Base-by-base conservation (phyloP, 2,797 vertebrate species). In the Brachyrhaphis roseni region DNA sequence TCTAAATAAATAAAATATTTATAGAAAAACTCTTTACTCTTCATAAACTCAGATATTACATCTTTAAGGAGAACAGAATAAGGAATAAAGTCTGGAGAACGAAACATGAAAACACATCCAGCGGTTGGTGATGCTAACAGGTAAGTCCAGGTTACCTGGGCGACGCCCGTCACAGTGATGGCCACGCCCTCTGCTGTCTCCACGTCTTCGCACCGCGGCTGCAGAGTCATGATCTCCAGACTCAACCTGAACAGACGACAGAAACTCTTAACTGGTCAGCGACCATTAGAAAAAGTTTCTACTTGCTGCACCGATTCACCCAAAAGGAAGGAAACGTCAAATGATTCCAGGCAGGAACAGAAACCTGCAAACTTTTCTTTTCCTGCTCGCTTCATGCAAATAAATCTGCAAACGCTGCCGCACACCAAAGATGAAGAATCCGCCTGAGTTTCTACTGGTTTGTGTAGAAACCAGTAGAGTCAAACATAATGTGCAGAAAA, bases 161-260 rank as follows among this genome's bases (percentile, higher is more conserved):
- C 98, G 93, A 98, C 98, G 87, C 98, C 98, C 43, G 98, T 99
- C 94, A 99, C 98, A 90, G 98, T 99, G 96, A 99, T 97, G 95
- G 98, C 98, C 82, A 99, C 98, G 79, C 98, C 98, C 94, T 99
- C 98, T 80, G 98, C 97, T 45, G 97, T 98, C 96, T 99, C 98
- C 96, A 99, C 97, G 84, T 98, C 97, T 95, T 99, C 98, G 94
- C 98, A 99, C 82, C 96, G 96, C 77, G 98, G 98, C 95, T 98
- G 97, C 93, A 99, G 96, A 88, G 98, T 99, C 98, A 99, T 98
- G 95, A 99, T 97, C 96, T 98, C 98, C 89, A 99, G 95, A 86
- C 97, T 97, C 93, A 99, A 97, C 96, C 98, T 99, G 91, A 94
- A n/a, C 18, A 43, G 81, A 5, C 10, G n/a, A 31, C 20, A 51